Percentiles rank a stretch among this genome's conserved stretches.
Conservation (phyloP, 2,113 vertebrate genomes). For the Lichenostomus cassidix region DNA sequence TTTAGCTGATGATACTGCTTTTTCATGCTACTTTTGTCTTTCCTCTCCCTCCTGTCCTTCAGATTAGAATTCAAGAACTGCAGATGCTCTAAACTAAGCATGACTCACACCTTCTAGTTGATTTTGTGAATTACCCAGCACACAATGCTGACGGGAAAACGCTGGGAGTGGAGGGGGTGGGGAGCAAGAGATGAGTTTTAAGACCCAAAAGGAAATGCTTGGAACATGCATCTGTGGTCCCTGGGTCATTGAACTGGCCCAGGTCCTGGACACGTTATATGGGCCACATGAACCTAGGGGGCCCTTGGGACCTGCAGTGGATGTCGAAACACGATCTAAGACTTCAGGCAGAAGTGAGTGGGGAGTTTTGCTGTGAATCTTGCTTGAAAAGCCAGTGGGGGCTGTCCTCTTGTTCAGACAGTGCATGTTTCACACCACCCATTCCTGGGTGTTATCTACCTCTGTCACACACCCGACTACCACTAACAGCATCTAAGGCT, state of each 20-base stretch:
- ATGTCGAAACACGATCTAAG: not conserved
- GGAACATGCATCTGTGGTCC: not conserved
- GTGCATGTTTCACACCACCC: rapidly evolving
- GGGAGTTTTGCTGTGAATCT: not conserved
- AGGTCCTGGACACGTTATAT: rapidly evolving
- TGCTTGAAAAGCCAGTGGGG: not conserved
- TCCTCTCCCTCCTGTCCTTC: not conserved
- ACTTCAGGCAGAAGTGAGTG: not conserved
- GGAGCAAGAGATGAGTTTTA: not conserved
- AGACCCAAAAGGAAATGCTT: not conserved
- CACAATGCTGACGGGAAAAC: not conserved
- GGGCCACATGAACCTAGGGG: not conserved
- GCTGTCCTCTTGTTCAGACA: not conserved
- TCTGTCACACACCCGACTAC: not conserved
- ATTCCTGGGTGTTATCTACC: not conserved
- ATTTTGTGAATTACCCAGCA: constrained; percentile 29
- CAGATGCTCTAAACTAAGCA: not conserved
- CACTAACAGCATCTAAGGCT: not conserved
- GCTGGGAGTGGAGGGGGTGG: not conserved
- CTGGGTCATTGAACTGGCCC: not conserved
- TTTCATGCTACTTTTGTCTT: not conserved
- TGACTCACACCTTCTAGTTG: constrained; percentile 45
- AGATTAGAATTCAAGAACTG: not conserved
- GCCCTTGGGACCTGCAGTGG: not conserved
- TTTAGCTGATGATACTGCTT: not conserved